These are phyloP conservation scores for Cybosia mesomella DNA, from an alignment of 2,888 invertebrate species.

Conservation along the genomic window DNA sequence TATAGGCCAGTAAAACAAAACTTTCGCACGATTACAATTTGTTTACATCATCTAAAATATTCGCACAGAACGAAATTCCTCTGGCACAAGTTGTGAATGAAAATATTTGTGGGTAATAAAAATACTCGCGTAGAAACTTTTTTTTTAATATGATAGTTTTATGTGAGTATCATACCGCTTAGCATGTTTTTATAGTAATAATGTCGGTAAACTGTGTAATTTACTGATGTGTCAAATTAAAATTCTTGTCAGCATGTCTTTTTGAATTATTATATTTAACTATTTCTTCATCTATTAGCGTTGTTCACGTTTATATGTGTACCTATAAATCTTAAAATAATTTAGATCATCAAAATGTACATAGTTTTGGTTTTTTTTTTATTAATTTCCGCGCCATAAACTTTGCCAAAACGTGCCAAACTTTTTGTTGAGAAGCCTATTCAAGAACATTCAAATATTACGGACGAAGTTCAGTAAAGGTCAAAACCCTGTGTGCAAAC, in stretches of 20 bases:
- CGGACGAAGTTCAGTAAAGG: background rate
- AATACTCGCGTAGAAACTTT: constrained; percentile 20
- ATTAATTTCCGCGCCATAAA: background rate
- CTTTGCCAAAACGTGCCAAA: background rate
- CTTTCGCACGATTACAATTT: background rate
- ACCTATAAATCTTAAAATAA: no score
- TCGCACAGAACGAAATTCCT: constrained; percentile 15
- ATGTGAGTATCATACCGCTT: constrained; percentile 34
- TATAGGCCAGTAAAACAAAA: background rate
- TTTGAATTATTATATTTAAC: constrained; percentile 10
- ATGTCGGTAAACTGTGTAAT: constrained; percentile 21
- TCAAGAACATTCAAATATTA: background rate
- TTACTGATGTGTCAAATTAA: constrained; percentile 32
- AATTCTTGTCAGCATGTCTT: constrained; percentile 8
- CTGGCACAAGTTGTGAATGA: constrained; percentile 32
- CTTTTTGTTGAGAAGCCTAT: background rate
- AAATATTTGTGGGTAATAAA: constrained; percentile 39
- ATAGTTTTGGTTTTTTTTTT: background rate
- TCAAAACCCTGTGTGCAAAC: background rate
- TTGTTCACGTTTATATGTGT: no score
- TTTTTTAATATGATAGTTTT: constrained; percentile 47
- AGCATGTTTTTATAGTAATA: constrained; percentile 25
- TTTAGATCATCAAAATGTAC: no score
- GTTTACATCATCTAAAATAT: constrained; percentile 1
- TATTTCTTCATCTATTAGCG: no score